phyloP scores from a whole-genome alignment of 2,113 vertebrate genomes.

The Eptesicus fuscus region DNA sequence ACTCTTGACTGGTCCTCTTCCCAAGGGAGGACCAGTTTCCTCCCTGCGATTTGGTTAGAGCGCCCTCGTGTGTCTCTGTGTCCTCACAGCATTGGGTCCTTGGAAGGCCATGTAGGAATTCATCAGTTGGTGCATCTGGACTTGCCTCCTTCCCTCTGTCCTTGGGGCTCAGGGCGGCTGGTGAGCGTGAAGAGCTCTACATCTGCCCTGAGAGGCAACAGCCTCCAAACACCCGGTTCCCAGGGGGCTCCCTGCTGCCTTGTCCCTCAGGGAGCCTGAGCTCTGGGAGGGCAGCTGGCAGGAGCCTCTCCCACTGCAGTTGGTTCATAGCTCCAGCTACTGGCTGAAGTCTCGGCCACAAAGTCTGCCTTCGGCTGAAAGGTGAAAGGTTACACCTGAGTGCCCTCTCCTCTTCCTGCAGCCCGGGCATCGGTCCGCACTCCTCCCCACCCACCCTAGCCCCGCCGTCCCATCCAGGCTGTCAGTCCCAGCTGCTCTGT shows the following conservation, averaged over 20 bases:
- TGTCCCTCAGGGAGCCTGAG: neutral
- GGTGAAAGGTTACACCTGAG: neutral
- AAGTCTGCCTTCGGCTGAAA: neutral
- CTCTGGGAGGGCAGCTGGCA: neutral
- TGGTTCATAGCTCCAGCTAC: neutral
- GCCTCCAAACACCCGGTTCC: neutral
- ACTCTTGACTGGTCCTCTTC: neutral
- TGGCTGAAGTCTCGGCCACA: neutral
- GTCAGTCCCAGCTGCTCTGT: neutral
- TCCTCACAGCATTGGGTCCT: neutral
- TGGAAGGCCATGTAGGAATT: neutral
- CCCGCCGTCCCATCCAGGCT: neutral
- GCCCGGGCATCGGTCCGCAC: no score
- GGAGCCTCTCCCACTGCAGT: neutral
- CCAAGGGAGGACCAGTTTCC: neutral
- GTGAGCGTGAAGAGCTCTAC: neutral
- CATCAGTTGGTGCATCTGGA: accelerated
- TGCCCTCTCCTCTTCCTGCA: neutral
- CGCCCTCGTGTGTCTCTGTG: slow-evolving; percentile 57
- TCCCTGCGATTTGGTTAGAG: slow-evolving; percentile 51
- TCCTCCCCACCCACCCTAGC: neutral
- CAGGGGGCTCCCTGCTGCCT: neutral
- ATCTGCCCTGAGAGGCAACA: neutral
- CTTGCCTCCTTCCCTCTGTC: neutral
- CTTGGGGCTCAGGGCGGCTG: neutral